Conservation (phyloP, 2,113 vertebrate genomes). For the Bufo bufo region DNA sequence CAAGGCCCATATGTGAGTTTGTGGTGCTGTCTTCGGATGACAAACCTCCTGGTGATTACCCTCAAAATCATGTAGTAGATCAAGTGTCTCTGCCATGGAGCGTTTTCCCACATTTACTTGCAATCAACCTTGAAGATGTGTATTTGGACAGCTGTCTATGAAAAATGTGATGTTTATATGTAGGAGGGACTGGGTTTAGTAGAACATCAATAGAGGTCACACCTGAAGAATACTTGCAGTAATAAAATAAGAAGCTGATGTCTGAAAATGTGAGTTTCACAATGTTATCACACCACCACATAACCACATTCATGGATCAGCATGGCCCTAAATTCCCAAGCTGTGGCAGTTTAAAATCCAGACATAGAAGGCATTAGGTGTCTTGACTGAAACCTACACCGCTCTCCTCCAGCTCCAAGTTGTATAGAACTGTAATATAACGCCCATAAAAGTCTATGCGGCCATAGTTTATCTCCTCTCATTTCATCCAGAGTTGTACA, state of each 20-base stretch:
- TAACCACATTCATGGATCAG: neutral
- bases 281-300: neutral
- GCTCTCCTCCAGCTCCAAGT: no score
- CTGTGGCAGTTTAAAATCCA: neutral
- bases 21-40: no score
- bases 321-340: neutral
- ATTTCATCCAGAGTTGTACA: no score
- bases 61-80: neutral
- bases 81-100: neutral
- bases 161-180: neutral
- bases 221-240: neutral
- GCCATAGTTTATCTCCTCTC: no score
- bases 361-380: neutral
- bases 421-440: no score
- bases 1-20: no score
- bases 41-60: no score
- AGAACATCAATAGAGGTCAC: neutral
- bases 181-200: neutral
- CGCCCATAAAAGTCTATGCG: no score
- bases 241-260: neutral
- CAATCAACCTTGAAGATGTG: neutral
- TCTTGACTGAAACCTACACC: no score
- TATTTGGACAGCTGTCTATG: neutral
- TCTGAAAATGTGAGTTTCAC: neutral
- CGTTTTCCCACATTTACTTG: neutral